Base-by-base conservation (phyloP, 2,797 vertebrate species). In the Dicrostonyx torquatus region DNA sequence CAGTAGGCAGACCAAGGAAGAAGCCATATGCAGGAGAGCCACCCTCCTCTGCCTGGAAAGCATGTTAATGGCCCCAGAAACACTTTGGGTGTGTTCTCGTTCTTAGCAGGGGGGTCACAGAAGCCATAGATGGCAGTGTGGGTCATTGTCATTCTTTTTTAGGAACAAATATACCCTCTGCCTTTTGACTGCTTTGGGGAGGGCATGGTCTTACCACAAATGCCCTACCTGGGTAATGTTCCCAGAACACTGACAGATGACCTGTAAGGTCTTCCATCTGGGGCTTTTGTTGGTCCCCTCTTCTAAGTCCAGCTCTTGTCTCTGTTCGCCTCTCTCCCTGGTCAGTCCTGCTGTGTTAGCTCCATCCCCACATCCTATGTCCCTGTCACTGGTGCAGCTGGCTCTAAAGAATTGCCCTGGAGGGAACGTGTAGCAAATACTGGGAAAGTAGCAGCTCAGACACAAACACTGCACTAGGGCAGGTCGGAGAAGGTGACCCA, bases 351-450 rank as follows among this genome's bases (percentile, higher is more conserved):
- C 55, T 60, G 0, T n/a, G 17, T 40, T 53, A 17, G 48, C 34
- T 64, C 7, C 4, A 17, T 70, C 34, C 37, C 37, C 9, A 1
- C 20, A 7, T 4, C 60, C 13, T 0, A 0, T 2, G 31, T 31
- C 48, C 48, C 77, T 75, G 40, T 68, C 26, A 1, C 48, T 58
- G 50, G 50, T 53, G 72, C 37, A 76, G 43, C 22, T 15, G 1
- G 45, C 55, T 72, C 73, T 82, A 91, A 37, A 26, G 50, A 88
- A 48, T 79, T 43, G 13, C n/a, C 78, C 40, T 45, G 76, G 17
- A 50, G 40, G 86, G 40, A 40, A 58, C 26, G 7, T 43, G 9
- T 60, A 34, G 86, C 55, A 50, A 43, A 62, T 5, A 60, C 62
- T 1, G 40, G 90, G 37, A 80, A 5, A 43, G 14, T 43, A 24